These are phyloP conservation scores for Stenchaetothrips biformis DNA, from an alignment of 2,888 invertebrate species.

Conservation along the genomic window DNA sequence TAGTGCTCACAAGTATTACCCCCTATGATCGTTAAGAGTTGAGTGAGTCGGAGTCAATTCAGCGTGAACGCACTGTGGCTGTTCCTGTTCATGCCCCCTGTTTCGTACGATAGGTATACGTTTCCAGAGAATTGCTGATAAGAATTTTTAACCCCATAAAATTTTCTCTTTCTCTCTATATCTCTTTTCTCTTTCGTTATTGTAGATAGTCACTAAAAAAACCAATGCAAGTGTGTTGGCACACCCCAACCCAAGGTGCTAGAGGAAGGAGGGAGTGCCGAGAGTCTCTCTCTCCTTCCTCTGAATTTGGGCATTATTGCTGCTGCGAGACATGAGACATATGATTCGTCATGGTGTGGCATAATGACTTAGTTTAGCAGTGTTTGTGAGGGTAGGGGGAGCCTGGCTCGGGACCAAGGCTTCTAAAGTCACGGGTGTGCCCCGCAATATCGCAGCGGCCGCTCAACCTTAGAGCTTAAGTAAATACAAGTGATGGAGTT, in stretches of 20 bases:
- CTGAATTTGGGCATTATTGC: background rate
- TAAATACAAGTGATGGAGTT: background rate
- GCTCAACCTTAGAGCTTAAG: background rate
- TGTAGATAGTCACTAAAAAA: background rate
- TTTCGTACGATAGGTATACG: background rate
- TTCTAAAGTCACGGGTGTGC: background rate
- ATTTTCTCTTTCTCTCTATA: conserved; percentile 15
- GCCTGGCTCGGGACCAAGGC: conserved; percentile 15
- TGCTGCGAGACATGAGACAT: no score
- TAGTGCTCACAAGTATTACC: background rate
- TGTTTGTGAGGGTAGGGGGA: background rate
- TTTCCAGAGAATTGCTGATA: background rate
- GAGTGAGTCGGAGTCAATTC: background rate
- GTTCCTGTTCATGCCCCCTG: no score
- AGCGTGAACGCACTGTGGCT: background rate
- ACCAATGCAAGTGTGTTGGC: background rate
- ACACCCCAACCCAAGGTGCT: conserved; percentile 3
- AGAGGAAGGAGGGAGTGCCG: background rate
- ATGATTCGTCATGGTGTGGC: no score
- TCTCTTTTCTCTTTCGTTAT: background rate
- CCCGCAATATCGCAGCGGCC: background rate
- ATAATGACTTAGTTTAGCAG: no score
- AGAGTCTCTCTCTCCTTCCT: background rate
- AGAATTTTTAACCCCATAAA: background rate
- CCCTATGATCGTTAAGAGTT: no score